These are phyloP conservation scores for Terrapene triunguis DNA, from an alignment of 2,113 vertebrate genomes.

Conservation along the genomic window DNA sequence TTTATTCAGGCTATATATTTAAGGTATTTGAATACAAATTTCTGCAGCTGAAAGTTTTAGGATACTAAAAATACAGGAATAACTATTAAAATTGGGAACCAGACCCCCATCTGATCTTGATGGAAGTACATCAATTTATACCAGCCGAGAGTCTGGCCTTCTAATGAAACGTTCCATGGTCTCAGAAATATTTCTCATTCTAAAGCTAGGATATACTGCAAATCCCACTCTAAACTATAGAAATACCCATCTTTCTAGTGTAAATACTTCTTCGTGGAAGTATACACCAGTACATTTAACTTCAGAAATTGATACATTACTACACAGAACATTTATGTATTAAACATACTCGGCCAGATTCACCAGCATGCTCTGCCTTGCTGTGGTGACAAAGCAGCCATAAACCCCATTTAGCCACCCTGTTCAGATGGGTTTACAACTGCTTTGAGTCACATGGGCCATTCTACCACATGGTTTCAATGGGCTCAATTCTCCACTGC, in stretches of 20 bases:
- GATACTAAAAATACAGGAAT: background rate
- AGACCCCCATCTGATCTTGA: background rate
- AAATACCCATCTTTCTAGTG: no score
- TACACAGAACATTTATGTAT: background rate
- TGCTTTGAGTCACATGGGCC: accelerated
- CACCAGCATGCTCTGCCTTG: background rate
- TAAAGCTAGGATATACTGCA: background rate
- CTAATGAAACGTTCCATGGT: background rate
- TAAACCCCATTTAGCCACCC: background rate
- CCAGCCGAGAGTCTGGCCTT: background rate
- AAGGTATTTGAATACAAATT: conserved; percentile 7
- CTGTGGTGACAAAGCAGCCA: background rate
- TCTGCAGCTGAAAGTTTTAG: background rate
- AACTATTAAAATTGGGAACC: background rate
- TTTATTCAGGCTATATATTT: background rate
- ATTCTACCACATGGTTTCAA: background rate
- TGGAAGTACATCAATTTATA: background rate
- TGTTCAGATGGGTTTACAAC: background rate
- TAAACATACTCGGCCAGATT: background rate
- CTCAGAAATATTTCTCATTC: background rate
- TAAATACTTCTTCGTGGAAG: no score
- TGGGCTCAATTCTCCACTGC: accelerated
- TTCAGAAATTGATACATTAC: background rate
- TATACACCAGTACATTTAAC: background rate
- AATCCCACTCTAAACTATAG: no score